phyloP scores from a whole-genome alignment of 2,797 vertebrate genomes.

The Acipenser oxyrinchus region DNA sequence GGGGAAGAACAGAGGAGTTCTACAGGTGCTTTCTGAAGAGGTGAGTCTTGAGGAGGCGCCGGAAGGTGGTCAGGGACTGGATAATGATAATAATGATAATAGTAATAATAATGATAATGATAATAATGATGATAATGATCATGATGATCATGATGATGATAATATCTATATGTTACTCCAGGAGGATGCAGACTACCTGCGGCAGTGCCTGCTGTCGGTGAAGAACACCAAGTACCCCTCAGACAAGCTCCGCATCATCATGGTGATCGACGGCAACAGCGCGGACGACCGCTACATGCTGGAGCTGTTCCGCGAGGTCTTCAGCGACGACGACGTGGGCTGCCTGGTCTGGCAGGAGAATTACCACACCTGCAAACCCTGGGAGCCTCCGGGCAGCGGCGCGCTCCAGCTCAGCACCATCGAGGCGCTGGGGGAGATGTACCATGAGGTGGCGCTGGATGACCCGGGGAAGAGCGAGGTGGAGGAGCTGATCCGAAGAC shows the following conservation, averaged over 20 bases:
- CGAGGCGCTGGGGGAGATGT: background rate
- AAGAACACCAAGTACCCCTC: slow-evolving; percentile 63
- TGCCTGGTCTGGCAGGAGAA: slow-evolving; percentile 72
- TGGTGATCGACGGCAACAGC: slow-evolving; percentile 79
- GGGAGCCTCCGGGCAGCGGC: slow-evolving; percentile 18
- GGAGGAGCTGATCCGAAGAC: slow-evolving; percentile 65
- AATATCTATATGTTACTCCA: slow-evolving; percentile 30
- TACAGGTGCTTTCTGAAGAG: too few relatives aligned
- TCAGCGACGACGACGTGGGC: slow-evolving; percentile 58
- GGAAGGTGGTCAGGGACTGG: too few relatives aligned
- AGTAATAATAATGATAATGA: too few relatives aligned
- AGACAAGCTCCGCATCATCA: slow-evolving; percentile 64
- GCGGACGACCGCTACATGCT: slow-evolving; percentile 78
- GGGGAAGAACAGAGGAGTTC: too few relatives aligned
- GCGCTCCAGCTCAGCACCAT: too few relatives aligned
- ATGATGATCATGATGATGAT: too few relatives aligned
- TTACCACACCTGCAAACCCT: slow-evolving; percentile 61
- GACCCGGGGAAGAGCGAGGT: slow-evolving; percentile 60
- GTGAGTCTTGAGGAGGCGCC: too few relatives aligned
- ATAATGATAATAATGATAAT: too few relatives aligned
- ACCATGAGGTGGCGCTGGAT: slow-evolving; percentile 28
- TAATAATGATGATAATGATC: too few relatives aligned
- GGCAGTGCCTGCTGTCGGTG: slow-evolving; percentile 68
- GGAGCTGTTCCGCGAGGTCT: slow-evolving; percentile 78
- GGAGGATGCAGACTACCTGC: slow-evolving; percentile 72